These are phyloP conservation scores for Prunella strophiata DNA, from an alignment of 2,797 vertebrate species.

Conservation along the genomic window DNA sequence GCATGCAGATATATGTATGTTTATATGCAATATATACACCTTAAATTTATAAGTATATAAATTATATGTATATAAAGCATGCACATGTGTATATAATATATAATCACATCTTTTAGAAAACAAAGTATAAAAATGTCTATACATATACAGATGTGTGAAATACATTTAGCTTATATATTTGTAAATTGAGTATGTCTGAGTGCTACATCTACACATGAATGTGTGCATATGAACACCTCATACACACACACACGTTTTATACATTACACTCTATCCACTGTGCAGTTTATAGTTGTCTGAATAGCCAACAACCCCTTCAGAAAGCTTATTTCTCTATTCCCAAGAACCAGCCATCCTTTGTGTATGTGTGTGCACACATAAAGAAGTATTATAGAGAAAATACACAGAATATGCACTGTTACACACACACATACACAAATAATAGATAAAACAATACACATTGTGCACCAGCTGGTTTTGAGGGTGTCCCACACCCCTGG, in stretches of 20 bases:
- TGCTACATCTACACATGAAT: background rate
- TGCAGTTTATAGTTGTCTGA: background rate
- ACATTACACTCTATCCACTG: rapidly evolving
- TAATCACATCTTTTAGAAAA: background rate
- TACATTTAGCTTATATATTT: background rate
- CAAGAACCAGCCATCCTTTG: background rate
- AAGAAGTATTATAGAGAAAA: background rate
- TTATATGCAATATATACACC: background rate
- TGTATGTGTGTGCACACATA: background rate
- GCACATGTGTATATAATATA: background rate
- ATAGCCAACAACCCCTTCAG: background rate
- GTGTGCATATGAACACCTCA: background rate
- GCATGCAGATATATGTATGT: background rate
- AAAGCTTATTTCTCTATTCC: background rate
- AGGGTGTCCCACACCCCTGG: background rate
- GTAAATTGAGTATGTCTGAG: background rate
- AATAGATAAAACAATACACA: background rate
- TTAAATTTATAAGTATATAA: background rate
- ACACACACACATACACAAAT: background rate
- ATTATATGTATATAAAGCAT: background rate
- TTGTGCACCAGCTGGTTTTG: background rate
- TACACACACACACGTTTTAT: too few species aligned
- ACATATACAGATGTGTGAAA: background rate
- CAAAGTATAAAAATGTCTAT: background rate
- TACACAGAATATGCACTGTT: rapidly evolving